Conservation (phyloP, 1,140 invertebrate genomes). For the Pteromalus puparum region DNA sequence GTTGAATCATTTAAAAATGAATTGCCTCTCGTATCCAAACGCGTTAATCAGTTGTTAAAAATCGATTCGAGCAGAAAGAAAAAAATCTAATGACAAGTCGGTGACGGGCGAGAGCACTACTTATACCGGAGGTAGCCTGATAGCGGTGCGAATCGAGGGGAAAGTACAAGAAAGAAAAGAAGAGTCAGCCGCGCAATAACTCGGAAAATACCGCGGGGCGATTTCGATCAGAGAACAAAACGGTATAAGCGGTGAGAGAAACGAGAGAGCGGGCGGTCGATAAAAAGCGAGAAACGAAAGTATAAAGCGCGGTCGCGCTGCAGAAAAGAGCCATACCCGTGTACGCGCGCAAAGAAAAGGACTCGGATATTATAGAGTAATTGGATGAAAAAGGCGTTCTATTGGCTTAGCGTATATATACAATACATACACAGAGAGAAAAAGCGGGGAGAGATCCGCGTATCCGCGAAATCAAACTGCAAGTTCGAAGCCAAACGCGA, state of each 20-base stretch:
- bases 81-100: constrained; percentile 1
- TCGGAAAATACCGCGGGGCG: background rate
- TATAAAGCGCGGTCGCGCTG: background rate
- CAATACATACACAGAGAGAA: constrained; percentile 12
- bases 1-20: background rate
- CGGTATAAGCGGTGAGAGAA: background rate
- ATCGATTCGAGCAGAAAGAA: background rate
- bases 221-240: constrained; percentile 28
- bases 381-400: constrained; percentile 32
- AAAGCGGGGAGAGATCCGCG: constrained; percentile 16
- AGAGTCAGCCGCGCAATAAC: background rate
- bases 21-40: background rate
- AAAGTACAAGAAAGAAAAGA: too few species aligned
- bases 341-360: background rate
- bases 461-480: constrained; percentile 52
- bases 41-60: background rate
- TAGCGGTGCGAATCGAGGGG: background rate
- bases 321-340: background rate
- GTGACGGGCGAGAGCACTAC: background rate
- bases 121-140: too few species aligned
- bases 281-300: constrained; percentile 17
- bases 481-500: constrained; percentile 23
- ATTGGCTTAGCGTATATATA: constrained; percentile 45
- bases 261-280: background rate
- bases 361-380: constrained; percentile 44